phyloP scores from a whole-genome alignment of 2,113 vertebrate species.

The Xenus cinereus region DNA sequence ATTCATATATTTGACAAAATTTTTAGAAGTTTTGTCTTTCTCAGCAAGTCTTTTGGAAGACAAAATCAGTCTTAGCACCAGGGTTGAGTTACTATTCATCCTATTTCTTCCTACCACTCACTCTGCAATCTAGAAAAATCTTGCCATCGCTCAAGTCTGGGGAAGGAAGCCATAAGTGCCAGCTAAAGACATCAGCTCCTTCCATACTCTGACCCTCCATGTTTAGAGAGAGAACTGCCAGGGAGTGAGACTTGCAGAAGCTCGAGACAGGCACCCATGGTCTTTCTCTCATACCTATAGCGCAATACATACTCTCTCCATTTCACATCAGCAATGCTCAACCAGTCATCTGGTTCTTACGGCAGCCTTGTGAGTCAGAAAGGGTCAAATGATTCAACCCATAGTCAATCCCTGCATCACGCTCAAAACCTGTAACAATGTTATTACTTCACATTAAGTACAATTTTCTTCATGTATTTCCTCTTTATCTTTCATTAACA shows the following conservation, averaged over 20 bases:
- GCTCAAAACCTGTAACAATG: background rate
- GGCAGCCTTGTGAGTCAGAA: background rate
- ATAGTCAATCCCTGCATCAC: background rate
- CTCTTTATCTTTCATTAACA: background rate
- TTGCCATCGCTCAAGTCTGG: background rate
- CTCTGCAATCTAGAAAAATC: background rate
- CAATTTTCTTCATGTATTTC: background rate
- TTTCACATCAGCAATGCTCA: background rate
- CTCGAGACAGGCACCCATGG: rapidly evolving
- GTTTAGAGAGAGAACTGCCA: background rate
- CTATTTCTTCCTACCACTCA: background rate
- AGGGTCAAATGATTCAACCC: background rate
- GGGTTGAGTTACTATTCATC: background rate
- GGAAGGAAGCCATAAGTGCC: background rate
- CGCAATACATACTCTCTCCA: background rate
- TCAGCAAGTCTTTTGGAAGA: background rate
- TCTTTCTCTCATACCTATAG: background rate
- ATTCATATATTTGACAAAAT: background rate
- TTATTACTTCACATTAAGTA: background rate
- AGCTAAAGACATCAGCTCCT: background rate
- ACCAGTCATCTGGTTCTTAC: background rate
- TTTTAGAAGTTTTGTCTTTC: background rate
- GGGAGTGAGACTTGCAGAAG: background rate
- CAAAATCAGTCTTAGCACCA: background rate
- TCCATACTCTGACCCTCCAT: background rate